A percentile compares a stretch with the other conserved stretches of the same genome.
Evolutionary conservation across 2,888 invertebrate species (phyloP).

Genomic region (Yponomeuta malinellus): DNA sequence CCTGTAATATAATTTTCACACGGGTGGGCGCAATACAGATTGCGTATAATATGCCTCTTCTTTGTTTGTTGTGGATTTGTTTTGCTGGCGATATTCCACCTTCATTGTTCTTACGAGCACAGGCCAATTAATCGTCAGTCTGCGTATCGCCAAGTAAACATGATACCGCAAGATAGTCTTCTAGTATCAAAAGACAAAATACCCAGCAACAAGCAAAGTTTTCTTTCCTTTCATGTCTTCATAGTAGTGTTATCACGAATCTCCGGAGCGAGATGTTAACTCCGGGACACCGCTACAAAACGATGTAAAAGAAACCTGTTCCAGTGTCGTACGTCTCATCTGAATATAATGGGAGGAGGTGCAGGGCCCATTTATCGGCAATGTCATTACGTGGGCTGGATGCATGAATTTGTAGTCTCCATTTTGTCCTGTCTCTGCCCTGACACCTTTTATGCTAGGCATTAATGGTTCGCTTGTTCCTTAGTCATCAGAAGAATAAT

Average conservation of each 20-base stretch:
- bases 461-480: background rate
- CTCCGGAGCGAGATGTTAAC: constrained; percentile 1
- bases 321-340: constrained; percentile 48
- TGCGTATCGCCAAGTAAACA: too few species aligned
- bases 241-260: constrained; percentile 2
- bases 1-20: background rate
- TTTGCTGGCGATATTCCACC: too few species aligned
- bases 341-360: constrained; percentile 66
- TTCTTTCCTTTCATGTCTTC: background rate
- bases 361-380: constrained; percentile 40
- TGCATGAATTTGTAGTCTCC: constrained; percentile 25
- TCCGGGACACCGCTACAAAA: constrained; percentile 9
- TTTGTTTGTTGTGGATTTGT: too few species aligned
- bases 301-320: constrained; percentile 11
- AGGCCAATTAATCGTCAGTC: too few species aligned
- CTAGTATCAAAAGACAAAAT: too few species aligned
- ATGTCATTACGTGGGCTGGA: constrained; percentile 46
- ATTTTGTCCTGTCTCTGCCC: background rate
- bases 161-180: too few species aligned
- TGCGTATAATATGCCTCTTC: too few species aligned
- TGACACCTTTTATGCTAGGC: background rate
- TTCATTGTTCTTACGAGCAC: too few species aligned
- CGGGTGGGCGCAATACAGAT: background rate
- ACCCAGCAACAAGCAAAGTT: too few species aligned
- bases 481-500: background rate